A percentile compares a stretch with the other conserved stretches of the same genome.
Evolutionary conservation across 37 sponge, comb jelly and placozoan species (phyloP).

Genomic region (Crambe crambe): DNA sequence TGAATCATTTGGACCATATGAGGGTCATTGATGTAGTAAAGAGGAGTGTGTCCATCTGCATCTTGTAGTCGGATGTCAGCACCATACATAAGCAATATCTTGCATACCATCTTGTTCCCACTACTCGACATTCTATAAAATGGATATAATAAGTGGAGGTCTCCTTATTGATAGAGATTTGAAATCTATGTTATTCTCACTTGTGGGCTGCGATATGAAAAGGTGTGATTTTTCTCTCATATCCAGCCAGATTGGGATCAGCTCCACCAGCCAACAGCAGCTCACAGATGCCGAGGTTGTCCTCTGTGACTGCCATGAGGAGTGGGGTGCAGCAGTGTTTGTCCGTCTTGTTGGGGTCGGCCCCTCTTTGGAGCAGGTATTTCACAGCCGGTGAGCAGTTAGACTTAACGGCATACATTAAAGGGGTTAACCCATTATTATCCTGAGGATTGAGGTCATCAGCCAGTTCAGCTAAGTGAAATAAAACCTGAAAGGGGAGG

Average conservation of each 20-base stretch:
- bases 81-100: conserved; percentile 47
- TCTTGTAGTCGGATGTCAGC: conserved; percentile 50
- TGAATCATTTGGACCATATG: too few species aligned
- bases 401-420: conserved; percentile 61
- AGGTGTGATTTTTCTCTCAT: conserved; percentile 50
- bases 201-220: conserved; percentile 74
- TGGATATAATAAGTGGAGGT: too few species aligned
- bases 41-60: conserved; percentile 70
- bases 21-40: conserved; percentile 1
- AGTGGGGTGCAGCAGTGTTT: conserved; percentile 61
- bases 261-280: conserved; percentile 60
- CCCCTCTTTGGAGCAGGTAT: conserved; percentile 76
- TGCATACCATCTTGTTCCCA: conserved; percentile 22
- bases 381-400: conserved; percentile 30
- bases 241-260: conserved; percentile 45
- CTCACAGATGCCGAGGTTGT: conserved; percentile 41
- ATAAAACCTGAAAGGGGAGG: conserved; percentile 30
- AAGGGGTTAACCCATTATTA: conserved; percentile 66
- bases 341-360: conserved; percentile 58
- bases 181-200: background rate
- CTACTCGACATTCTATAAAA: conserved; percentile 21
- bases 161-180: too few species aligned
- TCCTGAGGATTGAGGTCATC: conserved; percentile 58
- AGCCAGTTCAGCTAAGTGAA: conserved; percentile 44
- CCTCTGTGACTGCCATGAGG: conserved; percentile 58